These are phyloP conservation scores for Neopelma chrysocephalum DNA, from an alignment of 2,797 vertebrate genomes.

Conservation along the genomic window DNA sequence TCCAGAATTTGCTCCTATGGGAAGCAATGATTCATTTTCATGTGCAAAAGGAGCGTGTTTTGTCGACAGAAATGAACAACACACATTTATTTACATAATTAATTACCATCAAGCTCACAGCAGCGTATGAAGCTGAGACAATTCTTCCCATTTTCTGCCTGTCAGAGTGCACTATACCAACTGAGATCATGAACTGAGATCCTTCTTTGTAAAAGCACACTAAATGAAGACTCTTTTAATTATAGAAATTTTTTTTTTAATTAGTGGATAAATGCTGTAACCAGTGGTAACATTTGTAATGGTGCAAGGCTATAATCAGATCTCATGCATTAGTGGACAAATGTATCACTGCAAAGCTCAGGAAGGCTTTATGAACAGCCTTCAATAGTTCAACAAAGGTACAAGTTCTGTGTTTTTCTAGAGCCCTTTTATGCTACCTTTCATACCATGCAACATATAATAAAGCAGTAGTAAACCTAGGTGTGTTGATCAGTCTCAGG, in stretches of 20 bases:
- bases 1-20: not conserved
- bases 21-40: not conserved
- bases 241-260: constrained; percentile 9
- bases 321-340: not conserved
- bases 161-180: not conserved
- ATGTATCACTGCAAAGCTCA: not conserved
- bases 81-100: constrained; percentile 35
- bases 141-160: constrained; percentile 51
- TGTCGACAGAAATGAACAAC: constrained; percentile 13
- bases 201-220: constrained; percentile 11
- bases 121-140: not conserved
- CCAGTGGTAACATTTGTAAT: constrained; percentile 18
- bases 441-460: not conserved
- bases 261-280: constrained; percentile 1
- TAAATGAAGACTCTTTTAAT: constrained; percentile 40
- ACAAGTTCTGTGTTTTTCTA: not conserved
- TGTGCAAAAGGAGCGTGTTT: not conserved
- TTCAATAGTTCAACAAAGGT: not conserved
- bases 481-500: not conserved
- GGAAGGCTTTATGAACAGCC: not conserved
- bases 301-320: not conserved
- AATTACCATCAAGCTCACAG: not conserved
- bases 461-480: not conserved
- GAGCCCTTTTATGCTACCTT: not conserved
- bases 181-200: not conserved